phyloP scores from a whole-genome alignment of 1,140 invertebrate species.

The Pemphigus obesinymphae region DNA sequence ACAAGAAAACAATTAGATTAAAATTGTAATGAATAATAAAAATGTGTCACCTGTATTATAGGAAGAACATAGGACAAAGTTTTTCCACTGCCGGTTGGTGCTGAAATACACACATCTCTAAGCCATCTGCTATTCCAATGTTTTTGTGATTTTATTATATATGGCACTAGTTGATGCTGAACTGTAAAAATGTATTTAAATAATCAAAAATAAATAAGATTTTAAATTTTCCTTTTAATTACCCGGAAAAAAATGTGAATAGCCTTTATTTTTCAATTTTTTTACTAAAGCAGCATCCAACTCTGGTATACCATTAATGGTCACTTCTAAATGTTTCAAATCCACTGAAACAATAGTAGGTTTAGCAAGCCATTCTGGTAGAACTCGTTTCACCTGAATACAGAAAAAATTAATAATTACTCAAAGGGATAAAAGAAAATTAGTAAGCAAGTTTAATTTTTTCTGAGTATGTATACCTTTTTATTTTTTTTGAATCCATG shows the following conservation, averaged over 20 bases:
- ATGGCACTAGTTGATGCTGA: conserved; percentile 79
- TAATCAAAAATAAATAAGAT: background rate
- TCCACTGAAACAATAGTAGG: conserved; percentile 70
- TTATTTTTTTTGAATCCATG: conserved; percentile 4
- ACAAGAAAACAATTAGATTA: background rate
- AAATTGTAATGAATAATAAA: background rate
- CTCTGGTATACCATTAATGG: conserved; percentile 58
- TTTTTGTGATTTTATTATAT: conserved; percentile 58
- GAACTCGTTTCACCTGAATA: conserved; percentile 49
- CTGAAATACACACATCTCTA: conserved; percentile 91
- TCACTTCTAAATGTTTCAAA: conserved; percentile 58
- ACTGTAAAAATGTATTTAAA: conserved; percentile 57
- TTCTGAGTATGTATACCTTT: background rate
- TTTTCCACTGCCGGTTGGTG: conserved; percentile 97
- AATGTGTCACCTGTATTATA: conserved; percentile 66
- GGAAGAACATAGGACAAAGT: conserved; percentile 92
- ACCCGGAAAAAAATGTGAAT: conserved; percentile 70
- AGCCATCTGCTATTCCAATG: conserved; percentile 63
- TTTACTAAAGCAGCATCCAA: conserved; percentile 62
- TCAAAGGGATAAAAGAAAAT: too few relatives aligned
- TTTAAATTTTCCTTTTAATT: background rate
- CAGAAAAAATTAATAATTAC: background rate
- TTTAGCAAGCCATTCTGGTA: conserved; percentile 81
- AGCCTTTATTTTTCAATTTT: conserved; percentile 63
- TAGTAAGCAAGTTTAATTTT: too few relatives aligned